Evolutionary conservation across 2,797 vertebrate species (phyloP), one percentile per base, ranked within the genome.

Genomic region (Thripadectes ignobilis): DNA sequence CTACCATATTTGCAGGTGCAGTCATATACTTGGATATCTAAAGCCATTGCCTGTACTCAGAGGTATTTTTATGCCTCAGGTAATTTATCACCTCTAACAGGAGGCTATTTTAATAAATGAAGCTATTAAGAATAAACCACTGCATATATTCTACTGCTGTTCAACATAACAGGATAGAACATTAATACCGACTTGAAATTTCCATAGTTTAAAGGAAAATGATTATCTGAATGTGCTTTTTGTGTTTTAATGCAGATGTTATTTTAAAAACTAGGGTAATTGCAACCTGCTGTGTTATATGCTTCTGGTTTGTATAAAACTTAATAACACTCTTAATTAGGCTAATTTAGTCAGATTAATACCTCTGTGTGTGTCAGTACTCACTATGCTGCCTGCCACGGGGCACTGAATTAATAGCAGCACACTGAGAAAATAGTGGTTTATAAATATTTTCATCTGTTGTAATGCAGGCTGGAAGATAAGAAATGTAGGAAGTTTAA

Each of bases 331-430:
- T 97, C 93, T 97, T 98, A 98, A 98, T 98, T 97, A 97, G 95
- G 88, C 95, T 98, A 97, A 97, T 97, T 97, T 97, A 96, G 94
- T 96, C 95, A 97, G 96, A 97, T 97, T 98, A 98, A 98, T 98
- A 95, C 96, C 96, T 95, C 94, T 87, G 62, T 94, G 83, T 83
- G 76, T 97, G 95, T 97, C 94, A 93, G 92, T 92, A 80, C 88
- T 97, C 85, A 85, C 93, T 96, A 94, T 85, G 87, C 88, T 91
- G 89, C 97, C 92, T 96, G 94, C 92, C 92, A 91, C 48, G 85
- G 96, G 93, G 94, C 85, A 88, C 69, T 84, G 80, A 89, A 96
- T 98, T 97, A 97, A 96, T 89, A 92, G 73, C 55, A 93, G 62
- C 93, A 92, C 66, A 88, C 93, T 95, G 95, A 95, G 94, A 95